phyloP scores from a whole-genome alignment of 2,797 vertebrate genomes.

The Tokudaia muenninki region DNA sequence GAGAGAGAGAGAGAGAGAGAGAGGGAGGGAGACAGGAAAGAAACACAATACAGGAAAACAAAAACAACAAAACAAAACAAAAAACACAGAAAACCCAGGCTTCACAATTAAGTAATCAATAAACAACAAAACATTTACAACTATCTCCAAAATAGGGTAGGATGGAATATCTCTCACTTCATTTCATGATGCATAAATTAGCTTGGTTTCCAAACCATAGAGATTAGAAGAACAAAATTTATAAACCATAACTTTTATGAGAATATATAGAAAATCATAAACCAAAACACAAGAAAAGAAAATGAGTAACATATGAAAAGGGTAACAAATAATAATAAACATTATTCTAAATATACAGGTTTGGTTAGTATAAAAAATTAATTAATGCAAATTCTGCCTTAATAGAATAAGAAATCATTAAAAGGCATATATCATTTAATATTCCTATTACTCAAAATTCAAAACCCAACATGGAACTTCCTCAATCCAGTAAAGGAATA shows the following conservation, averaged over 20 bases:
- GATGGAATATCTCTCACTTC: neutral
- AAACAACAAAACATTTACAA: neutral
- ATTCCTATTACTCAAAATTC: neutral
- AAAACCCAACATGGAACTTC: neutral
- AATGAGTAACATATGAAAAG: neutral
- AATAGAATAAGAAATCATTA: neutral
- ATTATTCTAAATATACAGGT: neutral
- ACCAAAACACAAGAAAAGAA: neutral
- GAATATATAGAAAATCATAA: neutral
- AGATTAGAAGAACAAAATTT: neutral
- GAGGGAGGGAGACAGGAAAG: neutral
- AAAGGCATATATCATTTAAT: neutral
- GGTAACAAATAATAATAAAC: neutral
- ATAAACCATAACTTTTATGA: neutral
- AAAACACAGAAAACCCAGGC: neutral
- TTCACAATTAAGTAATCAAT: neutral
- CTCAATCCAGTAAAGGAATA: neutral
- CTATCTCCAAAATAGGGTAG: neutral
- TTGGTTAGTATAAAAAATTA: neutral
- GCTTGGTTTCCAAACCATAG: neutral
- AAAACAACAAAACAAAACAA: no score
- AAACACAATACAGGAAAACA: no score
- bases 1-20: neutral
- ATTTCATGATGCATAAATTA: neutral
- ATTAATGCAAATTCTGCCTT: neutral